These are phyloP conservation scores for Stenoptilia bipunctidactyla DNA, from an alignment of 2,888 invertebrate genomes.

Conservation along the genomic window DNA sequence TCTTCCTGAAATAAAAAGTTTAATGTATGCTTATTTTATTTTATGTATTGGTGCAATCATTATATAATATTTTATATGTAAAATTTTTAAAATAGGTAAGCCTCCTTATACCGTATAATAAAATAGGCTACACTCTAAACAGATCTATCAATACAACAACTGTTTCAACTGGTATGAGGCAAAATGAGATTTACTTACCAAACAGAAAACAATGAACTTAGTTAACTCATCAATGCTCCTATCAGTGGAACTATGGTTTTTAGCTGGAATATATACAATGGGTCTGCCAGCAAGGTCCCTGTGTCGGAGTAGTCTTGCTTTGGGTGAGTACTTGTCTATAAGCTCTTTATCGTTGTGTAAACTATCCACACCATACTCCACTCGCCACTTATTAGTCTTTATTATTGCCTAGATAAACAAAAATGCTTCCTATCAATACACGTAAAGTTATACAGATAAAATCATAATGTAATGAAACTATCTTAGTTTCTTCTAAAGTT, in stretches of 20 bases:
- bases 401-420: conserved; percentile 73
- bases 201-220: conserved; percentile 81
- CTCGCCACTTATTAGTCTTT: conserved; percentile 85
- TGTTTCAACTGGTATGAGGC: not conserved
- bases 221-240: conserved; percentile 83
- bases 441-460: too few relatives aligned
- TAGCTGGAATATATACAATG: conserved; percentile 83
- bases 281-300: conserved; percentile 81
- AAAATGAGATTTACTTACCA: conserved; percentile 58
- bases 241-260: conserved; percentile 79
- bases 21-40: too few relatives aligned
- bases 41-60: not conserved
- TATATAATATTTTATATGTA: not conserved
- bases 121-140: too few relatives aligned
- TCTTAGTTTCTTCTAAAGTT: too few relatives aligned
- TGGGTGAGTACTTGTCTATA: conserved; percentile 72
- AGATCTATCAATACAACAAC: too few relatives aligned
- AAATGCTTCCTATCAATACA: too few relatives aligned
- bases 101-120: too few relatives aligned
- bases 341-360: conserved; percentile 65
- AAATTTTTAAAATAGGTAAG: too few relatives aligned
- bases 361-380: conserved; percentile 76
- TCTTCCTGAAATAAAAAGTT: conserved; percentile 76
- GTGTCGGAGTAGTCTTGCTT: conserved; percentile 78
- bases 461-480: too few relatives aligned